Evolutionary conservation across 30 jellyfish, hydroid and myxozoan genomes (phyloP).

Genomic region (Aurelia sp.): DNA sequence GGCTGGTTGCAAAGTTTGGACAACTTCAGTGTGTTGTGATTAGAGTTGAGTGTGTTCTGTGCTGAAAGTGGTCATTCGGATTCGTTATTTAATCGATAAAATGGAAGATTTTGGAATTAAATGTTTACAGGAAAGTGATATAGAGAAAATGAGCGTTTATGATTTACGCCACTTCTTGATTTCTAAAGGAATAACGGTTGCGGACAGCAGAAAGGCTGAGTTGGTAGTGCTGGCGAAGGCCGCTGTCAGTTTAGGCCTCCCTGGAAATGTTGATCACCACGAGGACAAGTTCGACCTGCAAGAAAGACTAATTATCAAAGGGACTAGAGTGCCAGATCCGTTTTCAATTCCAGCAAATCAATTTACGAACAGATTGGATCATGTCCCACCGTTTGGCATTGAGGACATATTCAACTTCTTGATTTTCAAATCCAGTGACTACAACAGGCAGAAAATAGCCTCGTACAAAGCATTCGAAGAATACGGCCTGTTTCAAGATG

Average conservation of each 20-base stretch:
- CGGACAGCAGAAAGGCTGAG: slow-evolving; percentile 68
- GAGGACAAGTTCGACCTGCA: slow-evolving; percentile 57
- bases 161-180: slow-evolving; percentile 64
- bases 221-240: slow-evolving; percentile 62
- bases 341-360: slow-evolving; percentile 50
- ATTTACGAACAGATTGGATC: slow-evolving; percentile 51
- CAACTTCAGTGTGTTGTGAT: slow-evolving; percentile 46
- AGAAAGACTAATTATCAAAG: slow-evolving; percentile 37
- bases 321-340: slow-evolving; percentile 75
- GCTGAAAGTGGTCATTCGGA: slow-evolving; percentile 38
- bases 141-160: slow-evolving; percentile 49
- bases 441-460: slow-evolving; percentile 42
- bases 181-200: slow-evolving; percentile 62
- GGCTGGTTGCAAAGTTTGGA: slow-evolving; percentile 72
- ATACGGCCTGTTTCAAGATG: too few relatives aligned
- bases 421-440: slow-evolving; percentile 68
- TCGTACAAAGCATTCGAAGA: too few relatives aligned
- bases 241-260: slow-evolving; percentile 64
- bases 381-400: slow-evolving; percentile 62
- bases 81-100: slow-evolving; percentile 23
- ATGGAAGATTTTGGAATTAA: slow-evolving; percentile 57
- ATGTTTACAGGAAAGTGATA: slow-evolving; percentile 57
- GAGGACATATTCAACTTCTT: slow-evolving; percentile 42
- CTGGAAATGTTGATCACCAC: slow-evolving; percentile 67
- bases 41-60: slow-evolving; percentile 36